Percentiles rank a stretch among this genome's conserved stretches.
These are phyloP conservation scores for Cheirogaleus major DNA, from an alignment of 2,797 vertebrate species.

Conservation along the genomic window DNA sequence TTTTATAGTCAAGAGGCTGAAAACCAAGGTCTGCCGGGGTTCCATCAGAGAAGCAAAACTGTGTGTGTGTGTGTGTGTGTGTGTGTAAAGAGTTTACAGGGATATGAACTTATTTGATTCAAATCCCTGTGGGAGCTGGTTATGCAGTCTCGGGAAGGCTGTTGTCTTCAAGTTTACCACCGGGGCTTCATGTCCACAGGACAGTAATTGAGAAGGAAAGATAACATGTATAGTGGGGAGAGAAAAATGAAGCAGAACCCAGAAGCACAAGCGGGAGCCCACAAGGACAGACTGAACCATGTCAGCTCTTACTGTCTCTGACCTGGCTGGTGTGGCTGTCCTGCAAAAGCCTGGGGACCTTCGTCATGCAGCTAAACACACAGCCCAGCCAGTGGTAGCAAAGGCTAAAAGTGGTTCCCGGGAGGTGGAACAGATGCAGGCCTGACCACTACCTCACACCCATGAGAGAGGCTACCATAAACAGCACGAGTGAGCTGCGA, in stretches of 20 bases:
- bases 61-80: neutral
- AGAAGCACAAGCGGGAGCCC: neutral
- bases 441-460: neutral
- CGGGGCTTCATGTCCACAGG: no score
- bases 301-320: neutral
- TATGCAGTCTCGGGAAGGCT: neutral
- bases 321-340: neutral
- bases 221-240: neutral
- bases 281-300: neutral
- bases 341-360: neutral
- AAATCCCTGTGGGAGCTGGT: neutral
- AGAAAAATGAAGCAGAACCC: neutral
- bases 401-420: neutral
- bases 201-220: neutral
- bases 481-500: neutral
- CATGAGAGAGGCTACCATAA: neutral
- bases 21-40: neutral
- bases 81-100: no score
- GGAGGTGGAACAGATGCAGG: fast-evolving
- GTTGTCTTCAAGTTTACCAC: neutral
- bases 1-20: neutral
- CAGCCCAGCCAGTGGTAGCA: fast-evolving
- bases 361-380: neutral
- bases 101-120: neutral
- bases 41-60: neutral